Conservation (phyloP, 2,113 vertebrate genomes). For the Campylomormyrus tamandua region DNA sequence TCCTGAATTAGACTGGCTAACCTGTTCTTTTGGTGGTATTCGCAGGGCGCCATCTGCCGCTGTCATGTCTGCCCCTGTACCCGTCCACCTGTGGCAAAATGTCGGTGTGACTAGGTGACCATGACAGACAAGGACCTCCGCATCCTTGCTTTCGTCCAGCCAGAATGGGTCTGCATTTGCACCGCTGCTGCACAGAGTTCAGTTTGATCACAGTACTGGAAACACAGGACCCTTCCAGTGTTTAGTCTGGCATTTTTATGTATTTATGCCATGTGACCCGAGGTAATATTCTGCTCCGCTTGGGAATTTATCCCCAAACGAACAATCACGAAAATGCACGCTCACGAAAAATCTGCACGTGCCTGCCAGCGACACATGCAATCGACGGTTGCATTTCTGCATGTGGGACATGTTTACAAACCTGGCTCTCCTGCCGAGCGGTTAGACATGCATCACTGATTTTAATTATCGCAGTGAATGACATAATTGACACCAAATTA, state of each 20-base stretch:
- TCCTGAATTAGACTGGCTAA: neutral
- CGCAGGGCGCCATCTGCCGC: neutral
- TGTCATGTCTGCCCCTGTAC: neutral
- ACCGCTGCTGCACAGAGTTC: neutral
- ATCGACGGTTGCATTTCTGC: neutral
- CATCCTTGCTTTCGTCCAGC: neutral
- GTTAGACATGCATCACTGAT: neutral
- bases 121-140: neutral
- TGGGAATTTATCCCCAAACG: neutral
- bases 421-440: neutral
- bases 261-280: neutral
- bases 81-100: neutral
- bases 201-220: neutral
- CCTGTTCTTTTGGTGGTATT: too few relatives aligned
- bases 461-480: constrained; percentile 9
- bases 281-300: neutral
- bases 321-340: neutral
- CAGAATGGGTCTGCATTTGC: neutral
- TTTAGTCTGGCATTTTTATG: neutral
- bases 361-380: neutral
- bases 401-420: neutral
- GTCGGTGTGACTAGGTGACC: neutral
- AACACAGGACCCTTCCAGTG: neutral
- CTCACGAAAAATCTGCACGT: neutral
- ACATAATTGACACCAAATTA: constrained; percentile 6